Conservation (phyloP, 2,113 vertebrate genomes). For the Hydrochoerus hydrochaeris region DNA sequence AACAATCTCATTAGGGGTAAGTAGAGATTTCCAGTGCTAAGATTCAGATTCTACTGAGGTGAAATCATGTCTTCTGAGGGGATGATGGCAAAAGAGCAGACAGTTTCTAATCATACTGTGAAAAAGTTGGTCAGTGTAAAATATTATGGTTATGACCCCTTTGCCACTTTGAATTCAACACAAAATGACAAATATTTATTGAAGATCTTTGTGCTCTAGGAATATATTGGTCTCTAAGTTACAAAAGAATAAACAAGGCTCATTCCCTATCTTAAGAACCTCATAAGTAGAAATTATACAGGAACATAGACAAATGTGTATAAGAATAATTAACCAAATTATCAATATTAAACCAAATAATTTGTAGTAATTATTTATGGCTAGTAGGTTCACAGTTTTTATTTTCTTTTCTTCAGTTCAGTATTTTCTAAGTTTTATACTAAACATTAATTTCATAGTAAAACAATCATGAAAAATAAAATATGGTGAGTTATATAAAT, state of each 20-base stretch:
- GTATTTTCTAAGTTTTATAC: slow-evolving; percentile 39
- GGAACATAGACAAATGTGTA: background rate
- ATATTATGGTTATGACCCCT: background rate
- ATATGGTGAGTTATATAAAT: background rate
- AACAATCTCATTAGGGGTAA: background rate
- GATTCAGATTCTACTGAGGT: background rate
- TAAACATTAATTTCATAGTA: slow-evolving; percentile 20
- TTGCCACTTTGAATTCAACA: background rate
- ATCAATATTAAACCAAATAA: slow-evolving; percentile 17
- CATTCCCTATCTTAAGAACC: slow-evolving; percentile 11
- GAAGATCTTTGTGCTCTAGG: background rate
- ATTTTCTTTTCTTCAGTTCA: slow-evolving; percentile 30
- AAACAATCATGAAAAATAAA: background rate
- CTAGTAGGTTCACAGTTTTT: background rate
- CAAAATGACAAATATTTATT: background rate
- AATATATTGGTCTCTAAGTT: slow-evolving; percentile 7
- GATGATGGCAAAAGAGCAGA: background rate
- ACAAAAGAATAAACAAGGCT: background rate
- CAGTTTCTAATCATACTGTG: background rate
- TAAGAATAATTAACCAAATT: background rate
- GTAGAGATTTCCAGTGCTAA: slow-evolving; percentile 4
- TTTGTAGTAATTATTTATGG: slow-evolving; percentile 5
- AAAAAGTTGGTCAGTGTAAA: background rate
- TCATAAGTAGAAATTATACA: slow-evolving; percentile 32
- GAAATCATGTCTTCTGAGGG: background rate